Conservation (phyloP, 2,888 invertebrate genomes). For the Zygaena filipendulae region DNA sequence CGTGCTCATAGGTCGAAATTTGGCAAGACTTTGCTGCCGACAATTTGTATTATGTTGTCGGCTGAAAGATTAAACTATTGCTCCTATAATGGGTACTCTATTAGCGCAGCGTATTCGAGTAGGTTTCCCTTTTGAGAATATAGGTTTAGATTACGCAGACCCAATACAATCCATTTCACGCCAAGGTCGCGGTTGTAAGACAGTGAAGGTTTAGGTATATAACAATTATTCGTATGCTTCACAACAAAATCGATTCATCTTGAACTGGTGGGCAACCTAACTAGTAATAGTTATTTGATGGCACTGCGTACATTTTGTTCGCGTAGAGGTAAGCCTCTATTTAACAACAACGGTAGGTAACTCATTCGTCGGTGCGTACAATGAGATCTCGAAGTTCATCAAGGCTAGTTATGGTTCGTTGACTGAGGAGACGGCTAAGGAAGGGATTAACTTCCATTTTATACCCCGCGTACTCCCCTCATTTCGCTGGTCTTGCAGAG, state of each 20-base stretch:
- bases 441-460: slow-evolving; percentile 6
- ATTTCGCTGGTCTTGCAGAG: slow-evolving; percentile 6
- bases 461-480: slow-evolving; percentile 9
- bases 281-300: slow-evolving; percentile 6
- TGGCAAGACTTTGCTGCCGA: slow-evolving; percentile 4
- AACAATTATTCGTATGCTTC: slow-evolving; percentile 2
- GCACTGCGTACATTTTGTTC: slow-evolving; percentile 5
- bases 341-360: slow-evolving; percentile 17
- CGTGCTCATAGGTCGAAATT: slow-evolving; percentile 4
- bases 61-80: slow-evolving; percentile 1
- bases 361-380: slow-evolving; percentile 18
- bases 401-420: slow-evolving; percentile 9
- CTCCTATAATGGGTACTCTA: slow-evolving; percentile 7
- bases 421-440: slow-evolving; percentile 4
- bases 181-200: slow-evolving; percentile 1
- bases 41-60: neutral
- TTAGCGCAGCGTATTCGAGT: neutral
- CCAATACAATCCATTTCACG: neutral
- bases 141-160: neutral
- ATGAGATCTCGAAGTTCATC: slow-evolving; percentile 13
- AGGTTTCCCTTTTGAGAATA: neutral
- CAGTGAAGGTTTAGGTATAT: slow-evolving; percentile 6
- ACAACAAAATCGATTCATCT: slow-evolving; percentile 4
- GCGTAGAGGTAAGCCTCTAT: slow-evolving; percentile 11
- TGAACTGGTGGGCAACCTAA: slow-evolving; percentile 5